Percentiles rank a stretch among this genome's conserved stretches.
phyloP scores from a whole-genome alignment of 2,797 vertebrate species.

The Chelidonichthys spinosus region DNA sequence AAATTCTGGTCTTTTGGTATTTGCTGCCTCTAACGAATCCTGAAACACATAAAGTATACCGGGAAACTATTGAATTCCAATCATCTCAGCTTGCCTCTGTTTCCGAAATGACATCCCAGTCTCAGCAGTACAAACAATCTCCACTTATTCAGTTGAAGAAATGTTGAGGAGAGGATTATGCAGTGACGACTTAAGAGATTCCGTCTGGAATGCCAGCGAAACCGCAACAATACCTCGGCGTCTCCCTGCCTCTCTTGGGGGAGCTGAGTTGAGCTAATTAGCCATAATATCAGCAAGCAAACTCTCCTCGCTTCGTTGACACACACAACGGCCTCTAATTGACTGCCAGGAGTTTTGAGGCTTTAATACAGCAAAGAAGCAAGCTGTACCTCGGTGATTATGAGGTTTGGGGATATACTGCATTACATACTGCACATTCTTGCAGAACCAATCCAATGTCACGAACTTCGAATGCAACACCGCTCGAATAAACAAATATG shows the following conservation, averaged over 20 bases:
- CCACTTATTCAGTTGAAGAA: conserved; percentile 51
- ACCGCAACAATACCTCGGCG: conserved; percentile 75
- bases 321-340: conserved; percentile 78
- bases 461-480: conserved; percentile 66
- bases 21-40: conserved; percentile 39
- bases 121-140: conserved; percentile 54
- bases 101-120: conserved; percentile 45
- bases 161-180: conserved; percentile 67
- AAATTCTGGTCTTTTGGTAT: conserved; percentile 32
- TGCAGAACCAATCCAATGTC: conserved; percentile 79
- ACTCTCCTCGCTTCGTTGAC: conserved; percentile 79
- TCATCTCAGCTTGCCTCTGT: conserved; percentile 44
- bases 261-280: conserved; percentile 82
- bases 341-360: conserved; percentile 81
- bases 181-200: conserved; percentile 65
- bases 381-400: conserved; percentile 81
- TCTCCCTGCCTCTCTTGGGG: conserved; percentile 75
- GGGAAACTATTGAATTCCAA: conserved; percentile 50
- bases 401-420: conserved; percentile 75
- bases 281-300: conserved; percentile 84
- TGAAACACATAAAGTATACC: conserved; percentile 31
- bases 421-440: conserved; percentile 71
- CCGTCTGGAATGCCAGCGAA: conserved; percentile 65
- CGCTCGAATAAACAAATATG: conserved; percentile 74
- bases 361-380: conserved; percentile 77